Evolutionary conservation across 1,140 invertebrate genomes (phyloP), one percentile per base, ranked within the genome.

Genomic region (Tetraneura akinire): DNA sequence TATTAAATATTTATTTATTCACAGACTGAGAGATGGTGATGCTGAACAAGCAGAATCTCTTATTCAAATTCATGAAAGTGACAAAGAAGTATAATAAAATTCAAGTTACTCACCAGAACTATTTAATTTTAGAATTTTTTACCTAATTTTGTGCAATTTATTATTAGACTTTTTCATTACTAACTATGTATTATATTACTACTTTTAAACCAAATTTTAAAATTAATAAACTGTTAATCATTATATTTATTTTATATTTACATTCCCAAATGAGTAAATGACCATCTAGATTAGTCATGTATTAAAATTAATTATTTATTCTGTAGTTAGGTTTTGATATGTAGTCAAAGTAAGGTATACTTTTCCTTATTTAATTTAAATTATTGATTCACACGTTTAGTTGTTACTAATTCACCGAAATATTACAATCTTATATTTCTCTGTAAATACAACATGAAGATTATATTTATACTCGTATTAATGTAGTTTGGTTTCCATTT

Each of bases 41-140:
- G 21, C 74, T 11, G 74, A 78, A 78, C 74, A 78, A 78, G 55
- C 55, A 26, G 74, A 78, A 78, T 78, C 55, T 26, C 74, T 78
- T 45, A 78, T 78, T 62, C 74, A 78, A 78, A 78, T 78, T 78
- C 74, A 78, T 5, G 74, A 78, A 78, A 78, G 55, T 29, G 74
- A 78, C 55, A 78, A 78, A 78, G 74, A 78, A 78, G 53, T 78
- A 42, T 78, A 42, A 78, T 60, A 57, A 10, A 26, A 16, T 68
- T 45, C 6, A 70, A 71, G 16, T 71, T 71, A 71, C 68, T 51
- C 26, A 51, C 45, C 26, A 26, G 9, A 18, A 51, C 26, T 66
- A 26, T n/a, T 45, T 45, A 47, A 14, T 51, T 51, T 51, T 49
- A 71, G 45, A 16, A 29, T 71, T 51, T 37, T 71, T 49, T 71